These are phyloP conservation scores for Speoplatyrhinus poulsoni DNA, from an alignment of 2,113 vertebrate species.

Conservation along the genomic window DNA sequence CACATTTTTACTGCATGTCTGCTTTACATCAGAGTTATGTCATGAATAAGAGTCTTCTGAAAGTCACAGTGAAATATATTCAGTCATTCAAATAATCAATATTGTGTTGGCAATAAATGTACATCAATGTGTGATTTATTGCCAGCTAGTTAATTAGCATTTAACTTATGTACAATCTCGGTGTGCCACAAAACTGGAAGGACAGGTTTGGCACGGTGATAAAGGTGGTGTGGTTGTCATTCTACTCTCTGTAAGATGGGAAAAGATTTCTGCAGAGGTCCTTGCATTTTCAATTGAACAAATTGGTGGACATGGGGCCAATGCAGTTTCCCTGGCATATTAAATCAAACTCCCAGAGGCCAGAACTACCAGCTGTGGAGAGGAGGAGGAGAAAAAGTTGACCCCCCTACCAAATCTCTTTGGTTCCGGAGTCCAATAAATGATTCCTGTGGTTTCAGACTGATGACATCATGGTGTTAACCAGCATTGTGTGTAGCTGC, in stretches of 20 bases:
- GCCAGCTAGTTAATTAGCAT: too few species aligned
- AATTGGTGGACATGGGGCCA: neutral
- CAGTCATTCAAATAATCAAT: too few species aligned
- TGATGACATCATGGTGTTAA: slow-evolving; percentile 13
- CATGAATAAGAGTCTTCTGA: too few species aligned
- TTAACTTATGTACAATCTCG: too few species aligned
- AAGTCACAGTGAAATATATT: neutral
- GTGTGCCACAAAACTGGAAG: neutral
- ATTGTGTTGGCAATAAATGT: too few species aligned
- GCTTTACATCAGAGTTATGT: neutral
- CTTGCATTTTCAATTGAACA: too few species aligned
- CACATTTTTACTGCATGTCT: slow-evolving; percentile 6
- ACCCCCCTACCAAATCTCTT: slow-evolving; percentile 14
- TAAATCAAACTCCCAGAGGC: slow-evolving; percentile 25
- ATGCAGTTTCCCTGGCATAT: slow-evolving; percentile 12
- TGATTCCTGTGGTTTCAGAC: slow-evolving; percentile 7
- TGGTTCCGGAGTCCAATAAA: slow-evolving; percentile 24
- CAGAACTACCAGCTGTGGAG: slow-evolving; percentile 39
- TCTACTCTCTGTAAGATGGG: too few species aligned
- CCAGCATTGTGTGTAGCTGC: neutral
- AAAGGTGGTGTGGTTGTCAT: too few species aligned
- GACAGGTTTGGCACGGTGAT: neutral
- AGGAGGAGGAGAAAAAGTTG: slow-evolving; percentile 1
- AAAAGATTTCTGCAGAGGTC: too few species aligned
- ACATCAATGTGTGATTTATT: too few species aligned